These are phyloP conservation scores for Charanyca ferruginea DNA, from an alignment of 2,888 invertebrate species.

Conservation along the genomic window DNA sequence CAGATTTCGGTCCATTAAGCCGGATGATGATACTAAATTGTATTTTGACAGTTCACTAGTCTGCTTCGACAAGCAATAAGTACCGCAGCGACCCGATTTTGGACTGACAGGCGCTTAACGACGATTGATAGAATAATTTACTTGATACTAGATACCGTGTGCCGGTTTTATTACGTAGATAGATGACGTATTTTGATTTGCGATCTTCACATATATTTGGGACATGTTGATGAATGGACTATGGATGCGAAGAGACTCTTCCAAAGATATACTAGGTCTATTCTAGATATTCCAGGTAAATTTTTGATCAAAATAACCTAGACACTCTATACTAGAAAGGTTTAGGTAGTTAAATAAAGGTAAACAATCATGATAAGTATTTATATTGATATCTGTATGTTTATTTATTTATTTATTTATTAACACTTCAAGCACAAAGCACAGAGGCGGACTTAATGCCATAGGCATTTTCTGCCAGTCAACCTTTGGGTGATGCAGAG, in stretches of 20 bases:
- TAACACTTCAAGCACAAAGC: too few species aligned
- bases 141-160: slow-evolving; percentile 37
- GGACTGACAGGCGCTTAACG: slow-evolving; percentile 53
- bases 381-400: too few species aligned
- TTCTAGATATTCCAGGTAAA: too few species aligned
- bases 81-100: slow-evolving; percentile 46
- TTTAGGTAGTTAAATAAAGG: too few species aligned
- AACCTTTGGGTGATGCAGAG: too few species aligned
- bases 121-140: slow-evolving; percentile 58
- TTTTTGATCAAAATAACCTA: too few species aligned
- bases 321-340: too few species aligned
- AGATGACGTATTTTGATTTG: slow-evolving; percentile 31
- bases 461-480: too few species aligned
- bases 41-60: slow-evolving; percentile 54
- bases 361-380: too few species aligned
- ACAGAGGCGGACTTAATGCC: too few species aligned
- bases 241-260: neutral
- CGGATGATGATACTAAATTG: slow-evolving; percentile 54
- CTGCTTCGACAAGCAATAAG: slow-evolving; percentile 50
- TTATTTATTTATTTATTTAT: too few species aligned
- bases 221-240: neutral
- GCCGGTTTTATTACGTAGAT: slow-evolving; percentile 30
- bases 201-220: slow-evolving; percentile 5
- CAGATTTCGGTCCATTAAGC: slow-evolving; percentile 53
- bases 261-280: too few species aligned